A percentile compares a stretch with the other conserved stretches of the same genome.
Evolutionary conservation across 2,797 vertebrate genomes (phyloP).

Genomic region (Lophotriccus pileatus): DNA sequence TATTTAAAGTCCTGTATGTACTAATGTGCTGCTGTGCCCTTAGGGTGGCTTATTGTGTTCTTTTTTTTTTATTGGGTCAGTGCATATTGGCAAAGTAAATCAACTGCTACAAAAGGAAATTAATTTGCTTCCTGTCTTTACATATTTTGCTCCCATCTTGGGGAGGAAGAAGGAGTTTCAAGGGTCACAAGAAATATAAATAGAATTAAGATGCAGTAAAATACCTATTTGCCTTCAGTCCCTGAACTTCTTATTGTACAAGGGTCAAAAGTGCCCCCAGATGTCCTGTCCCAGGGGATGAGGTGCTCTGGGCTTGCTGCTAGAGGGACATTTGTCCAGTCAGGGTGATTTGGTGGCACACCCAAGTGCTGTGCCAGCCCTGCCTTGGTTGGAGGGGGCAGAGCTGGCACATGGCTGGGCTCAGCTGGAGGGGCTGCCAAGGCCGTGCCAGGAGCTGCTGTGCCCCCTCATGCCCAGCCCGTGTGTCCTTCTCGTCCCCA

Average conservation of each 20-base stretch:
- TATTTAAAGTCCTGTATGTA: not conserved
- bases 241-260: not conserved
- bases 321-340: not conserved
- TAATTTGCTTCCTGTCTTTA: constrained; percentile 35
- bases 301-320: not conserved
- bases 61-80: not conserved
- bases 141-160: not conserved
- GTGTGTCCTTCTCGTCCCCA: not conserved
- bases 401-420: fast-evolving
- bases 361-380: not conserved
- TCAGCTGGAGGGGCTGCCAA: fast-evolving
- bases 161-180: not conserved
- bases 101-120: not conserved
- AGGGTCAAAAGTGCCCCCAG: not conserved
- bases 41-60: not conserved
- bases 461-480: not conserved
- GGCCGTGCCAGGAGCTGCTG: not conserved
- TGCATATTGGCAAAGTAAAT: not conserved
- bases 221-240: not conserved
- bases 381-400: not conserved
- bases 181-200: not conserved
- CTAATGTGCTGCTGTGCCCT: not conserved
- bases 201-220: not conserved
- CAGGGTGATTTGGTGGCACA: fast-evolving
- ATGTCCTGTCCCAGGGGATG: not conserved